Conservation (phyloP, 2,797 vertebrate genomes). For the Sebastes variabilis region DNA sequence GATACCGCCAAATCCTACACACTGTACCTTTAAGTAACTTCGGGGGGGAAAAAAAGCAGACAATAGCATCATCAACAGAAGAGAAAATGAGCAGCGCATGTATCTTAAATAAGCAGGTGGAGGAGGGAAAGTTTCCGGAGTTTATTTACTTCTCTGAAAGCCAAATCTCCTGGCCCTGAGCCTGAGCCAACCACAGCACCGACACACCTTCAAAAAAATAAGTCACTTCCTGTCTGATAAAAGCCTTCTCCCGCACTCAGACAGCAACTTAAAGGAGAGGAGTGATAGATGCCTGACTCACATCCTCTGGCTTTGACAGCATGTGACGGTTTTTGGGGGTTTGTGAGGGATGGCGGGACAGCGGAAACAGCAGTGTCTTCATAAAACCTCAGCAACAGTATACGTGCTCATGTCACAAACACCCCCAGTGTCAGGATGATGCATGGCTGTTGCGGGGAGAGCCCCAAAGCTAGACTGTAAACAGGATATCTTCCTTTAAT, state of each 20-base stretch:
- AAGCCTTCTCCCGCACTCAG: conserved; percentile 3
- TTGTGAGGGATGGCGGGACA: conserved; percentile 3
- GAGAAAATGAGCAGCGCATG: background rate
- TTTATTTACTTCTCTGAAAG: conserved; percentile 32
- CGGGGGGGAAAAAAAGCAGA: background rate
- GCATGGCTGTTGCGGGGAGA: conserved; percentile 34
- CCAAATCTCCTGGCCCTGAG: conserved; percentile 35
- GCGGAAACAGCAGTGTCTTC: conserved; percentile 6
- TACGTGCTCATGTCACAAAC: conserved; percentile 30
- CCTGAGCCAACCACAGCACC: conserved; percentile 12
- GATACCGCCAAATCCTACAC: too few relatives aligned
- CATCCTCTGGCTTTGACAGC: conserved; percentile 20
- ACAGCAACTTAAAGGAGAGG: conserved; percentile 10
- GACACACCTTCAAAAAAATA: conserved; percentile 15
- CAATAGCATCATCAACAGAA: background rate
- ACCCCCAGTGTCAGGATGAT: conserved; percentile 48
- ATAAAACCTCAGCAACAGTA: conserved; percentile 9
- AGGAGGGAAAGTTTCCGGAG: background rate
- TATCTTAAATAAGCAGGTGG: background rate
- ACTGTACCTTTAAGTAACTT: background rate
- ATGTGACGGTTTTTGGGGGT: background rate
- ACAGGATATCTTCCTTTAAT: conserved; percentile 50
- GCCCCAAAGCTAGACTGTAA: conserved; percentile 30
- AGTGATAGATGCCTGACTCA: conserved; percentile 15
- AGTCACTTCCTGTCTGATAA: background rate